Evolutionary conservation across 1,140 invertebrate genomes (phyloP).

Genomic region (Mizuhopecten yessoensis): DNA sequence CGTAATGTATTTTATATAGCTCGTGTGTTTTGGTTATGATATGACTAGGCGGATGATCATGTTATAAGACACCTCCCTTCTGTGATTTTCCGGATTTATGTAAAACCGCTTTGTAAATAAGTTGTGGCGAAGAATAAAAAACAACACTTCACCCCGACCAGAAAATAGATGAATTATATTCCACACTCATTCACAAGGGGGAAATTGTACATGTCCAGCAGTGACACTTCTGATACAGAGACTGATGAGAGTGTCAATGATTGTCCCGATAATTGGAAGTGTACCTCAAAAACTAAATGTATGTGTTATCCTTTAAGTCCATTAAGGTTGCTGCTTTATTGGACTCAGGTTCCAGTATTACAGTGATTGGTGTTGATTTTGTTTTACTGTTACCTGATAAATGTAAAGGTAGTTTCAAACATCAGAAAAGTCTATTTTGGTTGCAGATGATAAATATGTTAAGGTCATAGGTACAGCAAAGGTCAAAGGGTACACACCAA

Average conservation of each 20-base stretch:
- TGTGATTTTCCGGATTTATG: too few species aligned
- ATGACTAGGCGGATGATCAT: too few species aligned
- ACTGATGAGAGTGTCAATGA: not conserved
- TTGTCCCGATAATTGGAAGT: not conserved
- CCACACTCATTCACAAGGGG: too few species aligned
- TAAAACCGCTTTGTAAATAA: too few species aligned
- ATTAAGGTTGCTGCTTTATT: not conserved
- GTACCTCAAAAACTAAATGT: not conserved
- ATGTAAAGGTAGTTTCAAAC: not conserved
- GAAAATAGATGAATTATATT: too few species aligned
- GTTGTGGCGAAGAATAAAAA: too few species aligned
- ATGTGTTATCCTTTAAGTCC: not conserved
- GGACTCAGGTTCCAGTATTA: not conserved
- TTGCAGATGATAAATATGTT: not conserved
- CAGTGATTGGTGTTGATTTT: not conserved
- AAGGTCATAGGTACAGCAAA: conserved; percentile 2
- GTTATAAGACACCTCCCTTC: too few species aligned
- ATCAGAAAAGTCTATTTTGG: not conserved
- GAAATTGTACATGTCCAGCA: not conserved
- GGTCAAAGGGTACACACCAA: not conserved
- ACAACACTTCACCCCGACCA: too few species aligned
- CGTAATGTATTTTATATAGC: too few species aligned
- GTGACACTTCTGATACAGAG: not conserved
- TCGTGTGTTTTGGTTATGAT: too few species aligned
- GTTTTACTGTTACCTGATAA: not conserved